These are phyloP conservation scores for Diachasma alloeum DNA, from an alignment of 1,140 invertebrate species.

Conservation along the genomic window DNA sequence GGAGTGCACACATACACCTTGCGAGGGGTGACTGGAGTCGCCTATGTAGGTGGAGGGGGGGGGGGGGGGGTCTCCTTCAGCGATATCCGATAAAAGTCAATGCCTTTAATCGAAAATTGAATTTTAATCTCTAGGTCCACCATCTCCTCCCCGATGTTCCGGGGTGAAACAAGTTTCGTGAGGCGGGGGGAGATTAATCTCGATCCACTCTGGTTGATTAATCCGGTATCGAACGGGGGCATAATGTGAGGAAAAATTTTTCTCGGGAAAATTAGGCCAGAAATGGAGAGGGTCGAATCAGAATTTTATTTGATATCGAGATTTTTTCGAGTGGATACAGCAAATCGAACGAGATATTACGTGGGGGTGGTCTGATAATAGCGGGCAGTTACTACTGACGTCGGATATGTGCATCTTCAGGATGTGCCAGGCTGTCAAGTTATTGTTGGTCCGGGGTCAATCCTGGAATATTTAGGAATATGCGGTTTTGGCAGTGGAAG, in stretches of 20 bases:
- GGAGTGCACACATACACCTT: background rate
- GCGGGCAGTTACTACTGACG: too few relatives aligned
- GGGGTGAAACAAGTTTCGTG: conserved; percentile 15
- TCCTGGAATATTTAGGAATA: too few relatives aligned
- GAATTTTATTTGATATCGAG: too few relatives aligned
- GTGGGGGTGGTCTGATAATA: too few relatives aligned
- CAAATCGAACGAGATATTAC: too few relatives aligned
- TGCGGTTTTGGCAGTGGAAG: too few relatives aligned
- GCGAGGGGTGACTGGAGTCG: background rate
- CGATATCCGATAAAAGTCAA: conserved; percentile 7
- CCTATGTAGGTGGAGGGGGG: background rate
- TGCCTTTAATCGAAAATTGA: conserved; percentile 14
- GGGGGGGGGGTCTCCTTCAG: background rate
- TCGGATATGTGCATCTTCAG: too few relatives aligned
- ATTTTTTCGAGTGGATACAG: too few relatives aligned
- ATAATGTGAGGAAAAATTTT: background rate
- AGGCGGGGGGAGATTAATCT: conserved; percentile 1
- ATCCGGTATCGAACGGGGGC: background rate
- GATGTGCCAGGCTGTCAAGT: too few relatives aligned
- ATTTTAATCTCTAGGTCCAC: background rate
- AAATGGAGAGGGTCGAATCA: too few relatives aligned
- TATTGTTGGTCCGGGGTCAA: too few relatives aligned
- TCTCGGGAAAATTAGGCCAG: too few relatives aligned
- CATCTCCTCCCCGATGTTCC: background rate
- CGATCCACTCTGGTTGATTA: background rate